phyloP scores from a whole-genome alignment of 2,888 invertebrate genomes.

The Anodontia alba region DNA sequence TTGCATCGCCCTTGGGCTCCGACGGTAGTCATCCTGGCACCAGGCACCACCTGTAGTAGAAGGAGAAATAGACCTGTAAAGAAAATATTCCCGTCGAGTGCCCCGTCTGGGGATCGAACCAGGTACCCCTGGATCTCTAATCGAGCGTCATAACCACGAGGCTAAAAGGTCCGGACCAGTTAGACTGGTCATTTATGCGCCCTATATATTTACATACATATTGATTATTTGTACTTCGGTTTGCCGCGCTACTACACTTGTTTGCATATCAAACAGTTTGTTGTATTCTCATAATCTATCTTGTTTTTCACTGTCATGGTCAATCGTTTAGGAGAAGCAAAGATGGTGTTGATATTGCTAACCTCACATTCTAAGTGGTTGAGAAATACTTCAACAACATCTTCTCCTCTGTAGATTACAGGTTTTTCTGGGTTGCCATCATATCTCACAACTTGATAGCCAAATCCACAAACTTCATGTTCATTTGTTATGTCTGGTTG shows the following conservation, averaged over 20 bases:
- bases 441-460: slow-evolving; percentile 17
- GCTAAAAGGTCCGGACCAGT: no score
- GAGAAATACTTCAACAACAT: slow-evolving; percentile 13
- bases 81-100: no score
- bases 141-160: no score
- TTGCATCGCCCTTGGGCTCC: no score
- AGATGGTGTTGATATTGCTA: slow-evolving; percentile 26
- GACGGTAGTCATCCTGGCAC: no score
- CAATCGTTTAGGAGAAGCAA: slow-evolving; percentile 20
- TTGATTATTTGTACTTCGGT: no score
- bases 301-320: slow-evolving; percentile 30
- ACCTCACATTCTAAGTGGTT: slow-evolving; percentile 32
- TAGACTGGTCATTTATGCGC: no score
- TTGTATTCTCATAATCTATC: slow-evolving; percentile 21
- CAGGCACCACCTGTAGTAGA: no score
- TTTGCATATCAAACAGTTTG: slow-evolving; percentile 38
- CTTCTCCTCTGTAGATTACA: slow-evolving; percentile 21
- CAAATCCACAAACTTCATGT: slow-evolving; percentile 40
- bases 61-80: neutral
- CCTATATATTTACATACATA: no score
- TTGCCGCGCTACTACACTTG: no score
- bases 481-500: slow-evolving; percentile 31
- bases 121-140: no score
- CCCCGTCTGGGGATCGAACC: no score
- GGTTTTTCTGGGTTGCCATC: slow-evolving; percentile 10